These are phyloP conservation scores for Nebria ingens DNA, from an alignment of 1,140 invertebrate genomes.

Conservation along the genomic window DNA sequence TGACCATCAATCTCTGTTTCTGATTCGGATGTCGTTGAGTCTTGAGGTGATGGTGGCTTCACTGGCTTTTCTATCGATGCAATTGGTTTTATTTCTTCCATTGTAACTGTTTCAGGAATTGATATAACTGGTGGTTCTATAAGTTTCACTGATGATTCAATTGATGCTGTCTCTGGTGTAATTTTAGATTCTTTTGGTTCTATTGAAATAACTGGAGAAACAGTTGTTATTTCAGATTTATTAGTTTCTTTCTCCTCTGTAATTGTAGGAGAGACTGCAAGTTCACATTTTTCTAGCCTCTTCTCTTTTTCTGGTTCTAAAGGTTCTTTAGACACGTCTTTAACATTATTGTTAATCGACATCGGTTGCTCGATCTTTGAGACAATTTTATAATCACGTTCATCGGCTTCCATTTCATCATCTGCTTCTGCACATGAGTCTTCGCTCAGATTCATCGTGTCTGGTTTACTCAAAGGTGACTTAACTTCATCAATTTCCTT, in stretches of 20 bases:
- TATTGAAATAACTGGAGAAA: constrained; percentile 18
- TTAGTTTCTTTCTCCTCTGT: constrained; percentile 16
- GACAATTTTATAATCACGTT: constrained; percentile 27
- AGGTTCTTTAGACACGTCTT: neutral
- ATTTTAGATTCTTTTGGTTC: constrained; percentile 23
- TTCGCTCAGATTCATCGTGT: constrained; percentile 36
- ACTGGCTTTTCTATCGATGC: too few species aligned
- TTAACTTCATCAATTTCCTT: constrained; percentile 20
- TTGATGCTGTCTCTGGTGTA: constrained; percentile 11
- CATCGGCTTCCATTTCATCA: constrained; percentile 51
- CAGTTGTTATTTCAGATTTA: constrained; percentile 4
- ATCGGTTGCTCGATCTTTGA: neutral
- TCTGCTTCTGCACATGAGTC: constrained; percentile 50
- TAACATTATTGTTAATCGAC: neutral
- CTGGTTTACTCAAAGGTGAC: constrained; percentile 15
- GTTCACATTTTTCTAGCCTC: constrained; percentile 30
- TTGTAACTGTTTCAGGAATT: constrained; percentile 32
- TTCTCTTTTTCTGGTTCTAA: constrained; percentile 36
- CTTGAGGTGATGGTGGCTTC: constrained; percentile 16
- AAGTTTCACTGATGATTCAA: constrained; percentile 15
- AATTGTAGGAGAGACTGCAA: constrained; percentile 23
- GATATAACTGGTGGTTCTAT: constrained; percentile 15
- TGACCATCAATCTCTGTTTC: constrained; percentile 35
- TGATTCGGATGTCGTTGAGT: constrained; percentile 30
- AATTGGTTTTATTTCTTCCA: constrained; percentile 34